Conservation (phyloP, 2,888 invertebrate genomes). For the Drosophila mimetica region DNA sequence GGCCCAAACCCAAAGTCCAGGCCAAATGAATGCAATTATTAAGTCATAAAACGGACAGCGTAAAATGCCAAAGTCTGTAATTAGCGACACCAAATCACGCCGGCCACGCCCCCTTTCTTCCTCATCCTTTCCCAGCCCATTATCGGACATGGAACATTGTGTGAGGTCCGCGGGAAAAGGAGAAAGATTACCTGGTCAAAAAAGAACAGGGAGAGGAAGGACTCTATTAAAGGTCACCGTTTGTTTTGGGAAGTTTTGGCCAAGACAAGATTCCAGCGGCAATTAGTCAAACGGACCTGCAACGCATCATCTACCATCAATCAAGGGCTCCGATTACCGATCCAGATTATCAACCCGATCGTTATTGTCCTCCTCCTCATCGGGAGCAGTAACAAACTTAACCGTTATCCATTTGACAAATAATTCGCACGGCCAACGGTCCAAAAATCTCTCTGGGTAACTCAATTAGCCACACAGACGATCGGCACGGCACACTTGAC, state of each 20-base stretch:
- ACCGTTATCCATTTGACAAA: constrained; percentile 76
- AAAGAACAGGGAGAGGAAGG: constrained; percentile 6
- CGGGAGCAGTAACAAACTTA: constrained; percentile 56
- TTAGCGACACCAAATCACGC: constrained; percentile 82
- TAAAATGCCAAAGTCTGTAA: constrained; percentile 77
- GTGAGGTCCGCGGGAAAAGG: constrained; percentile 54
- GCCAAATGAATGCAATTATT: constrained; percentile 73
- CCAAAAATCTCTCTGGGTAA: constrained; percentile 61
- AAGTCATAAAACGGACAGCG: constrained; percentile 73
- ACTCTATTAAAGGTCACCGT: constrained; percentile 46
- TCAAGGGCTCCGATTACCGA: constrained; percentile 64
- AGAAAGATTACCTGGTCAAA: constrained; percentile 32
- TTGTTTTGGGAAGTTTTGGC: constrained; percentile 70
- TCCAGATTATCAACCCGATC: background rate
- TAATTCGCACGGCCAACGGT: constrained; percentile 73
- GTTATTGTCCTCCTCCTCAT: constrained; percentile 11
- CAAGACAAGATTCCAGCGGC: constrained; percentile 37
- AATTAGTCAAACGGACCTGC: constrained; percentile 71
- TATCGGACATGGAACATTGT: constrained; percentile 51
- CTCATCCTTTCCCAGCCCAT: constrained; percentile 21
- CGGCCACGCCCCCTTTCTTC: constrained; percentile 56
- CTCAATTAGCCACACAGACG: constrained; percentile 73
- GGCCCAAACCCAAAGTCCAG: constrained; percentile 31
- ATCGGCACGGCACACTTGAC: constrained; percentile 66
- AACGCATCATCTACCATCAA: constrained; percentile 62